Evolutionary conservation across 1,140 invertebrate species (phyloP), one percentile per base, ranked within the genome.

Genomic region (Drosophila micromelanica): DNA sequence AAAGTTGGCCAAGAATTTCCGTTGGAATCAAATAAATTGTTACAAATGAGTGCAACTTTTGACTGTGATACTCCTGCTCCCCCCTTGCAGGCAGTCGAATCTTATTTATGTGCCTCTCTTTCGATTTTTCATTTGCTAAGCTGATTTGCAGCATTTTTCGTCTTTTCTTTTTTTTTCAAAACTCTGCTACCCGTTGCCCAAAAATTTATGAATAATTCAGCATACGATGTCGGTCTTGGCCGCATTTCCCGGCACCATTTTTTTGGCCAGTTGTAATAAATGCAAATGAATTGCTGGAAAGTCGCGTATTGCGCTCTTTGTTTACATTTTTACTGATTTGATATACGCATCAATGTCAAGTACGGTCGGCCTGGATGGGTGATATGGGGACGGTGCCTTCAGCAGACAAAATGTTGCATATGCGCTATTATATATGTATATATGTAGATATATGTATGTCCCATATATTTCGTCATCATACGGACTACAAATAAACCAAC

Each of bases 41-140:
- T 89, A 89, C 85, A 89, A 89, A 89, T 89, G 84, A 89, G 84
- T 84, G 80, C 80, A 89, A 89, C 82, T 86, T 86, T 87, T 86
- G 61, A 55, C 43, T 45, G 38, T 43, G 40, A 2, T 11, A 17
- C 40, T 11, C 1, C 6, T 32, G 4, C 20, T 2, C 23, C 15
- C 2, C 12, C n/a, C 9, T 5, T 7, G 5, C 52, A 59, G 63
- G 32, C 63, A 69, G 32, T 51, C 35, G 60, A 60, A 60, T 61
- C 45, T 76, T 73, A 72, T 76, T 76, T 60, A 76, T 72, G 42
- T 72, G 61, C 61, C 38, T 46, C 60, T 48, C 42, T 74, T 64
- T 78, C 76, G 73, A 78, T 87, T 82, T 87, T 89, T 82, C 84
- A 89, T 86, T 82, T 82, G 79, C 74, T 82, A 78, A 82, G 80